These are phyloP conservation scores for Turritopsis dohrnii DNA, from an alignment of 30 jellyfish, hydroid and myxozoan species.

Conservation along the genomic window DNA sequence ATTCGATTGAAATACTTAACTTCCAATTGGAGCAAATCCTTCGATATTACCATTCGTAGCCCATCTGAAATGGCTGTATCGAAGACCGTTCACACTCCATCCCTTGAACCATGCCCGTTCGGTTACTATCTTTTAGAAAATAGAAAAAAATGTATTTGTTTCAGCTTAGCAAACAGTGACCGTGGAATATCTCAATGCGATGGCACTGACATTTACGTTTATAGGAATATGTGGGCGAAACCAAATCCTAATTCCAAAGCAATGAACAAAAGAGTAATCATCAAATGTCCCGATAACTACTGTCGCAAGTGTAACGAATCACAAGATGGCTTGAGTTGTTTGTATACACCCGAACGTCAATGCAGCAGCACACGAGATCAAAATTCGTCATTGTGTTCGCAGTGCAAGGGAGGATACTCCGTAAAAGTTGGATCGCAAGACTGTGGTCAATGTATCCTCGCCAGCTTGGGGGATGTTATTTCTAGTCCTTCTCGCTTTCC, in stretches of 20 bases:
- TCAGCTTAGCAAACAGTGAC: neutral
- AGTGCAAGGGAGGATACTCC: conserved; percentile 7
- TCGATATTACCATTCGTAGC: neutral
- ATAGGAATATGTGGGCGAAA: conserved; percentile 19
- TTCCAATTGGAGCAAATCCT: neutral
- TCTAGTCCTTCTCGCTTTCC: neutral
- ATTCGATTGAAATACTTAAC: neutral
- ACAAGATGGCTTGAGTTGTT: neutral
- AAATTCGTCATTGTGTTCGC: conserved; percentile 15
- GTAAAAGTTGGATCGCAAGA: conserved; percentile 18
- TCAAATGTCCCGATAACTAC: conserved; percentile 18
- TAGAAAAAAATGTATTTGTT: neutral
- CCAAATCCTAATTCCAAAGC: neutral
- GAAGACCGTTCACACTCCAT: neutral
- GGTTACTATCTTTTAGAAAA: neutral
- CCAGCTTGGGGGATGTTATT: neutral
- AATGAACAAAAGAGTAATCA: neutral
- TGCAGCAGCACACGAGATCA: conserved; percentile 22
- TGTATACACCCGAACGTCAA: neutral
- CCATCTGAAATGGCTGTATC: conserved; percentile 4
- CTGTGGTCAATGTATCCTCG: conserved; percentile 6
- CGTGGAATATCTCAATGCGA: neutral
- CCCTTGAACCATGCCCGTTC: conserved; percentile 6
- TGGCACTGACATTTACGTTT: conserved; percentile 9
- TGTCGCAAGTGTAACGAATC: neutral